These are phyloP conservation scores for Erpetoichthys calabaricus DNA, from an alignment of 2,797 vertebrate genomes.

Conservation along the genomic window DNA sequence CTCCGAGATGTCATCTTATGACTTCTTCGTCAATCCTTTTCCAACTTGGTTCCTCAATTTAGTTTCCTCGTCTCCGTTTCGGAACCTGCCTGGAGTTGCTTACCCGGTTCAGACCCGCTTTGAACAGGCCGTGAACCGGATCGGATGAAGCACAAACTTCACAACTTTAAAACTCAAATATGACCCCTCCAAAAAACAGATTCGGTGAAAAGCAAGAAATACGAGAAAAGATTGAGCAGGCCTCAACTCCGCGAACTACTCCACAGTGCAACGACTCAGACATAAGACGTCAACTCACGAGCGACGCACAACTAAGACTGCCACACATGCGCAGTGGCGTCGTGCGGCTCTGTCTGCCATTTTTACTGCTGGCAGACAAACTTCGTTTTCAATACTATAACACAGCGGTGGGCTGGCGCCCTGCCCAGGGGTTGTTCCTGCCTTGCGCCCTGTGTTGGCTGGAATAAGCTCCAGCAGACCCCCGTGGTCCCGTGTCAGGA, in stretches of 20 bases:
- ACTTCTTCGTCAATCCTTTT: constrained; percentile 42
- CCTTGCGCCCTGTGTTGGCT: too few relatives aligned
- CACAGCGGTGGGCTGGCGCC: too few relatives aligned
- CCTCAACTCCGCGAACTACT: constrained; percentile 44
- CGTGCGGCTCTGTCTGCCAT: not conserved
- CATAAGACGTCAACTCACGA: constrained; percentile 49
- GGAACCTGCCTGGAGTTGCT: constrained; percentile 23
- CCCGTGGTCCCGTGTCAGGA: too few relatives aligned
- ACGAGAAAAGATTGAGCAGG: constrained; percentile 35
- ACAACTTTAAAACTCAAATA: constrained; percentile 4
- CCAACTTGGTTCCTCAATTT: constrained; percentile 31
- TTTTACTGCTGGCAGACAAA: not conserved
- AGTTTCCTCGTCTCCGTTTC: constrained; percentile 25
- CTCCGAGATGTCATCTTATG: constrained; percentile 65
- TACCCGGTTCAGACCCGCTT: constrained; percentile 25
- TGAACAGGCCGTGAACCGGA: constrained; percentile 35
- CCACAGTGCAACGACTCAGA: constrained; percentile 31
- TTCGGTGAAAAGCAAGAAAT: constrained; percentile 25
- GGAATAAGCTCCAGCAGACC: too few relatives aligned
- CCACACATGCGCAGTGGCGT: not conserved
- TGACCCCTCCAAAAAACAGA: not conserved
- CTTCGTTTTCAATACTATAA: too few relatives aligned
- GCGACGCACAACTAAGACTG: constrained; percentile 11
- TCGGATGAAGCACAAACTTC: constrained; percentile 19
- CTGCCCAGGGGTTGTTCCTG: too few relatives aligned